These are phyloP conservation scores for Aricia artaxerxes DNA, from an alignment of 2,888 invertebrate species.

Conservation along the genomic window DNA sequence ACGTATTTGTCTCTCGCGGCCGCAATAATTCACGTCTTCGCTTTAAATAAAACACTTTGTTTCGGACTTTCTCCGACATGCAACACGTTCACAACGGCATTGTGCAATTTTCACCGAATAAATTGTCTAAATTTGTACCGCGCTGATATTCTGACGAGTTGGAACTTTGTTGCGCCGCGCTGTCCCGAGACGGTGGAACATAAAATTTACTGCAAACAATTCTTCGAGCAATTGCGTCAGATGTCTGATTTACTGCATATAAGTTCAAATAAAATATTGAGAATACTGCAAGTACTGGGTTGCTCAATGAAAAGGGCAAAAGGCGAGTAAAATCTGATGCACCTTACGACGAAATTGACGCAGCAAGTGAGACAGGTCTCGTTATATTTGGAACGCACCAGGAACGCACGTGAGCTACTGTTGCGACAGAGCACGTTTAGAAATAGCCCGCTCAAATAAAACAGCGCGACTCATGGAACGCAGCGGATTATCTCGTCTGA, in stretches of 20 bases:
- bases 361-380: neutral
- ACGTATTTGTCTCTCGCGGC: neutral
- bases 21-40: conserved; percentile 26
- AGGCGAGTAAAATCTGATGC: neutral
- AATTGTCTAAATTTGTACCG: conserved; percentile 23
- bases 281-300: neutral
- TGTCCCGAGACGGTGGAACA: neutral
- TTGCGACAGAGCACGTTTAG: conserved; percentile 29
- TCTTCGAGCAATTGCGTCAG: neutral
- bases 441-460: conserved; percentile 40
- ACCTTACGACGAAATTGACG: neutral
- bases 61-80: conserved; percentile 23
- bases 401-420: conserved; percentile 24
- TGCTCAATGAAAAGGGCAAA: neutral
- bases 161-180: neutral
- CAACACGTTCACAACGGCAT: conserved; percentile 9
- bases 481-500: conserved; percentile 8
- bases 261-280: conserved; percentile 3
- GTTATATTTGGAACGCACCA: conserved; percentile 28
- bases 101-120: conserved; percentile 28
- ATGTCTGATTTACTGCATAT: neutral
- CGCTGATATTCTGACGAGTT: neutral
- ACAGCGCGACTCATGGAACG: conserved; percentile 25
- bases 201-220: neutral
- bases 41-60: conserved; percentile 28